Evolutionary conservation across 2,113 vertebrate genomes (phyloP), one percentile per base, ranked within the genome.

Genomic region (Turdus rufiventris): DNA sequence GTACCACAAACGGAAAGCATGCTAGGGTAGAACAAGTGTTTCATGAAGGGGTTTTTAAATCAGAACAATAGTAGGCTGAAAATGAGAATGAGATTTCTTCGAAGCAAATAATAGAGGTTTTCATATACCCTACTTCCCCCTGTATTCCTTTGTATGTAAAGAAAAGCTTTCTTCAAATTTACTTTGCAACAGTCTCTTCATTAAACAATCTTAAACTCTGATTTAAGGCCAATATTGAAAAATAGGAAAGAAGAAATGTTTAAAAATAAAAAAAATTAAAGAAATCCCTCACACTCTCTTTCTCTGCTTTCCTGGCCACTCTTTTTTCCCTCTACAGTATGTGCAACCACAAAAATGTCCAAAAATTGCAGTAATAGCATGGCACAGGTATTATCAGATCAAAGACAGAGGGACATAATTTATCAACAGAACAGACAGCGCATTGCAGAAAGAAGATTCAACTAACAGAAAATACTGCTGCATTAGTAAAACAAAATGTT

Each of bases 31-130:
- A 83, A 72, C 11, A 70, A 63, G 26, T 94, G 42, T 65, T 95
- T 95, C 72, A 61, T 28, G 43, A 86, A 94, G 89, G 42, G 16
- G 65, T 79, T 91, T 95, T 93, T 94, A 75, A 88, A 95, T 92
- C 79, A 91, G 65, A 93, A 89, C 18, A 90, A 40, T 33, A 62
- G 50, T 6, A 77, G 28, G 34, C 11, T 82, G 25, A 88, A 96
- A 61, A 96, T 33, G 65, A 95, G 74, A 60, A 86, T 85, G 33
- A 66, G 3, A 87, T 66, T 91, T 78, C 82, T 94, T 94, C 56
- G 91, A 93, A 96, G 63, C 33, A 95, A 94, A 68, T 63, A 91
- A 61, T 19, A 88, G 62, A 93, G 24, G 62, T 83, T 85, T 95
- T 81, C 40, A 85, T 31, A 72, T 9, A 89, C 56, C 26, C 93